Conservation (phyloP, 2,113 vertebrate species). For the Cyanoliseus patagonus region DNA sequence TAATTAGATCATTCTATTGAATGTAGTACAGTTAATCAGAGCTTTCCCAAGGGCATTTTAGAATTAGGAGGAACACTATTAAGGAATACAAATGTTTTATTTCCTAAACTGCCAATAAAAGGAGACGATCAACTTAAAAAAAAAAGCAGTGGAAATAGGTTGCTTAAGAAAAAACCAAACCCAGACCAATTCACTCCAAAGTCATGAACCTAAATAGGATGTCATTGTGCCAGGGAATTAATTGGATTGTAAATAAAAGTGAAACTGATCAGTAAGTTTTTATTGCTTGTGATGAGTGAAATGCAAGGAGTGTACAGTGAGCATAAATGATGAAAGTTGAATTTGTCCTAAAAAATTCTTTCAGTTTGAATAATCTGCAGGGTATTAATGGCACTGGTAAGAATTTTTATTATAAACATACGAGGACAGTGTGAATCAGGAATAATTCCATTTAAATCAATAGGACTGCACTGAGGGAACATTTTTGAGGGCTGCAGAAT, state of each 20-base stretch:
- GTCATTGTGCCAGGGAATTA: conserved; percentile 14
- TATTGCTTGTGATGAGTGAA: conserved; percentile 50
- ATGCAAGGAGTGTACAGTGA: conserved; percentile 1
- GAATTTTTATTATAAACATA: conserved; percentile 61
- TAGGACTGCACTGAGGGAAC: background rate
- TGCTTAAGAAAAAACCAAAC: background rate
- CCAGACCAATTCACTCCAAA: background rate
- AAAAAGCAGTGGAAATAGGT: background rate
- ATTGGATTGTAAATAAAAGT: conserved; percentile 57
- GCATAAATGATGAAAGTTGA: conserved; percentile 21
- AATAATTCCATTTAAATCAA: conserved; percentile 31
- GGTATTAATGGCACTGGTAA: conserved; percentile 20
- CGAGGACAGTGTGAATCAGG: conserved; percentile 38
- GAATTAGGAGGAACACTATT: conserved; percentile 47
- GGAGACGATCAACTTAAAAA: background rate
- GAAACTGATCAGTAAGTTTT: conserved; percentile 52
- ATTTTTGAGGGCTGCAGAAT: conserved; percentile 35
- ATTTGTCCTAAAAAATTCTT: conserved; percentile 34
- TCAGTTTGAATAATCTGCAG: conserved; percentile 36
- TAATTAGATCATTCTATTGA: conserved; percentile 57
- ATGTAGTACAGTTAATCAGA: conserved; percentile 52
- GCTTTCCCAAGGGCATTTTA: conserved; percentile 39
- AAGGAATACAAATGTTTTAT: conserved; percentile 56
- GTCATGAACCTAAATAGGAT: conserved; percentile 24
- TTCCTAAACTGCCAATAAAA: conserved; percentile 51